Evolutionary conservation across 2,797 vertebrate genomes (phyloP).

Genomic region (Crypturellus tataupa): DNA sequence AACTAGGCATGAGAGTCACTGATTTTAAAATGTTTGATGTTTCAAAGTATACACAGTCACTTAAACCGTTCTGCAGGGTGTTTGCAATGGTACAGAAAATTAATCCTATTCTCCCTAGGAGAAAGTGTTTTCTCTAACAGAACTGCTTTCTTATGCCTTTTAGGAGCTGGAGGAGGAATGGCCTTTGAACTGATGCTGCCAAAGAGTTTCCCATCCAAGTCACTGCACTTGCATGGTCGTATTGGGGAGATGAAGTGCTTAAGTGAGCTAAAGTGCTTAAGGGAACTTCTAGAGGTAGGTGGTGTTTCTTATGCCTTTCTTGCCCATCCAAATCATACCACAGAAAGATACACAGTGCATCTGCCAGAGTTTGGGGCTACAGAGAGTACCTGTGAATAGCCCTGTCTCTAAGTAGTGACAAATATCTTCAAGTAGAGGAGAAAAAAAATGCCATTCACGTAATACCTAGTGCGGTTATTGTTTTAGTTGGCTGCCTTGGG

Average conservation of each 20-base stretch:
- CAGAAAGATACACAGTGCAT: neutral
- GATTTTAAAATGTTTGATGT: conserved; percentile 7
- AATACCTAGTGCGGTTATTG: neutral
- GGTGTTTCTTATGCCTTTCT: neutral
- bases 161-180: neutral
- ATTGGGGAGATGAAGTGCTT: neutral
- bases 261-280: neutral
- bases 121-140: conserved; percentile 64
- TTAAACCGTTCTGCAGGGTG: neutral
- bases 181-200: neutral
- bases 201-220: neutral
- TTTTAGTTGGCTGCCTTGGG: neutral
- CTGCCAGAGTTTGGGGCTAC: neutral
- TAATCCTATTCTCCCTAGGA: conserved; percentile 52
- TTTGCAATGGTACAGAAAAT: conserved; percentile 45
- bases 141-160: conserved; percentile 59
- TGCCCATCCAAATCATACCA: neutral
- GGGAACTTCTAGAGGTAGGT: neutral
- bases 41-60: conserved; percentile 26
- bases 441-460: neutral
- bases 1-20: neutral
- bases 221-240: neutral
- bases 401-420: neutral
- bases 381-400: neutral
- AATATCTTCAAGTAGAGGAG: neutral